Evolutionary conservation across 2,888 invertebrate genomes (phyloP).

Genomic region (Cerceris rybyensis): DNA sequence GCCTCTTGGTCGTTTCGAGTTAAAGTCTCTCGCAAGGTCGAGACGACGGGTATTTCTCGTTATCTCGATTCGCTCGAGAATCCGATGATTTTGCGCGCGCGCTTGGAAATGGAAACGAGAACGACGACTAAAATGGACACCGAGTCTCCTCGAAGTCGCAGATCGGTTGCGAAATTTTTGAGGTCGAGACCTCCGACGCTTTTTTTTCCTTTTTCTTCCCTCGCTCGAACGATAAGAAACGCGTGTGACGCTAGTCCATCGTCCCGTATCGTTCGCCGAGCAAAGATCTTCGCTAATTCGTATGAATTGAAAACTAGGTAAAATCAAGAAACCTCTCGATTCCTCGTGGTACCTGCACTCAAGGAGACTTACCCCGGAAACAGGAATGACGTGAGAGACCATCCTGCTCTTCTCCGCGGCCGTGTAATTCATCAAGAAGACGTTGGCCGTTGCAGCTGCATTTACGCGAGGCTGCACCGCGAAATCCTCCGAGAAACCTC

Average conservation of each 20-base stretch:
- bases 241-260: conserved; percentile 22
- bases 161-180: conserved; percentile 75
- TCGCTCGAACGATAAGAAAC: conserved; percentile 59
- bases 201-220: conserved; percentile 62
- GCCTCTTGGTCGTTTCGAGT: no score
- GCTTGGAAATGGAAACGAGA: conserved; percentile 17
- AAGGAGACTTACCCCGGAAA: conserved; percentile 72
- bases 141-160: conserved; percentile 54
- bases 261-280: conserved; percentile 10
- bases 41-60: no score
- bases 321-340: no score
- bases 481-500: conserved; percentile 65
- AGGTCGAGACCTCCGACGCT: conserved; percentile 72
- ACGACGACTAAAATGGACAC: conserved; percentile 27
- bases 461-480: conserved; percentile 70
- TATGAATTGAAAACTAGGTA: not conserved
- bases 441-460: conserved; percentile 67
- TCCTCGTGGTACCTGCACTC: not conserved
- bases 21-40: no score
- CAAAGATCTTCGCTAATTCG: not conserved
- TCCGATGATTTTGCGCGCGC: not conserved
- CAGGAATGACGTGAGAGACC: conserved; percentile 76
- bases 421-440: conserved; percentile 76
- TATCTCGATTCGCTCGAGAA: no score
- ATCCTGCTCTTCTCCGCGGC: conserved; percentile 70